Base-by-base conservation (phyloP, 2,113 vertebrate species). In the Amphilophus citrinellus region DNA sequence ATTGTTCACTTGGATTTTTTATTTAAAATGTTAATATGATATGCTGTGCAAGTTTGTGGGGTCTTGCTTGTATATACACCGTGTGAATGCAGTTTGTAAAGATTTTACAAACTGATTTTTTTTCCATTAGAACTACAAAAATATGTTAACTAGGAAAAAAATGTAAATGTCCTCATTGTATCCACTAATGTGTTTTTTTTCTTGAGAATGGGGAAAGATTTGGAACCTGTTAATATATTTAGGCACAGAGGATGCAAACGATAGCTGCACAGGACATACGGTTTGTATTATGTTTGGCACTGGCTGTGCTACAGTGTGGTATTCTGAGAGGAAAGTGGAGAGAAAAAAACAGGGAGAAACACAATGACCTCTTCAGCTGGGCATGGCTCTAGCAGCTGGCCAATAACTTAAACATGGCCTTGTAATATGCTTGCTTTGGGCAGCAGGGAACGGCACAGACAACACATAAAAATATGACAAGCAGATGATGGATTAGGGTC, bases 401-500 rank as follows among this genome's bases (percentile, higher is more conserved):
- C 96, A 95, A 97, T 97, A 97, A 96, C 96, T 98, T 97, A 97
- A 94, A 93, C 82, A 77, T 90, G 91, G 94, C 93, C 96, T 97
- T 96, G 94, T 95, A 96, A 96, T 94, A 93, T 15, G 89, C 94
- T 96, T 94, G 94, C 89, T 90, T 91, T 93, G 92, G 84, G 81
- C 95, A 95, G 89, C 89, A 94, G 94, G 96, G 94, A 93, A 96
- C 93, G 91, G 92, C 94, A 93, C 86, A 95, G 96, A 96, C 95
- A 96, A 96, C 92, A 91, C 94, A 96, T 96, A 96, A 96, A 97
- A 95, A 96, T 96, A 96, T 96, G 97, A 97, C 95, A 95, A 95
- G 94, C 88, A 92, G 87, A 96, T 97, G 97, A 97, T 97, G 97
- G 95, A 97, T 96, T 96, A 95, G 93, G 96, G 97, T 96, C 96